Conservation (phyloP, 2,888 invertebrate genomes). For the Oxyteleia sp. region DNA sequence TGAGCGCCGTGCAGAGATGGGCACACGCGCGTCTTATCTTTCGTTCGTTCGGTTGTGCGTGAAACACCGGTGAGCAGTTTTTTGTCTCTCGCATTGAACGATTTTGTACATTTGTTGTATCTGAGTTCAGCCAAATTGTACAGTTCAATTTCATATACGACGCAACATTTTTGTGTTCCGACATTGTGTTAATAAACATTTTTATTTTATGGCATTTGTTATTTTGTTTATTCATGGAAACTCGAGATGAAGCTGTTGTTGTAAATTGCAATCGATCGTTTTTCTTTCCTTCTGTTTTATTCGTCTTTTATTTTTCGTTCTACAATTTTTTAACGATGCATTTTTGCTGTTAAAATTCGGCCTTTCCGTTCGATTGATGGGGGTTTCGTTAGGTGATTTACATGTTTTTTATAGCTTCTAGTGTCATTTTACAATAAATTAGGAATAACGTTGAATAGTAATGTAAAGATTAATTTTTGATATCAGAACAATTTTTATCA, state of each 20-base stretch:
- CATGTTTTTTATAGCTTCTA: too few relatives aligned
- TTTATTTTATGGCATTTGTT: constrained; percentile 62
- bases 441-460: too few relatives aligned
- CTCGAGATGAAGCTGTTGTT: constrained; percentile 43
- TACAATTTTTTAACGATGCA: background rate
- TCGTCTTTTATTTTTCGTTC: background rate
- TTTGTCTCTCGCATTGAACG: constrained; percentile 38
- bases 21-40: constrained; percentile 10
- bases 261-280: background rate
- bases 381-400: too few relatives aligned
- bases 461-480: too few relatives aligned
- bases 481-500: too few relatives aligned
- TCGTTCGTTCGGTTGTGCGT: constrained; percentile 43
- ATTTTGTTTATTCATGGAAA: constrained; percentile 58
- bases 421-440: too few relatives aligned
- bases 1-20: too few relatives aligned
- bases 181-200: constrained; percentile 56
- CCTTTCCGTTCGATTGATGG: too few relatives aligned
- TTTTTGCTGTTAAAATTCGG: too few relatives aligned
- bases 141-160: constrained; percentile 53
- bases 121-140: constrained; percentile 38
- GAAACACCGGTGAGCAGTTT: constrained; percentile 57
- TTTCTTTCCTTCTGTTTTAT: constrained; percentile 1
- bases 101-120: constrained; percentile 58
- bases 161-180: constrained; percentile 64